Percentiles rank a stretch among this genome's conserved stretches.
Evolutionary conservation across 2,797 vertebrate genomes (phyloP).

Genomic region (Melanotaenia nigrans): DNA sequence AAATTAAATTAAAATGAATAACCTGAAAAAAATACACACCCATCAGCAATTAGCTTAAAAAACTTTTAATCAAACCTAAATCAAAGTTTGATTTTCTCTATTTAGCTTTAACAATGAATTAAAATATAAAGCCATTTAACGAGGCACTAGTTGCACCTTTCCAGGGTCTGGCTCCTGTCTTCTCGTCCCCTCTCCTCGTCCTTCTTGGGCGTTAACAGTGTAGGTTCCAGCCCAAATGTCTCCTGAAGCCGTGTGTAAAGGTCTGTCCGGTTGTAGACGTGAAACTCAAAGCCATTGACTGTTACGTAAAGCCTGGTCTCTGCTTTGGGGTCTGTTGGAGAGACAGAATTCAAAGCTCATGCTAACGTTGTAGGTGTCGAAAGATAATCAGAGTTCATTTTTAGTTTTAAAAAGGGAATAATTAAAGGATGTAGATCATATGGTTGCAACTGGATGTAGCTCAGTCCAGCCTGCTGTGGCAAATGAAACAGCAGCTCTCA

Average conservation of each 20-base stretch:
- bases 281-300: constrained; percentile 97
- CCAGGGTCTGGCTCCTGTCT: constrained; percentile 84
- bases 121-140: not conserved
- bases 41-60: no score
- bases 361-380: no score
- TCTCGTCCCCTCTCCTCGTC: constrained; percentile 89
- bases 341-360: not conserved
- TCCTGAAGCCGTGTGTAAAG: constrained; percentile 94
- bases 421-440: not conserved
- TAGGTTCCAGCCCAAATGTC: constrained; percentile 95
- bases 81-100: no score
- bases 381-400: no score
- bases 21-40: no score
- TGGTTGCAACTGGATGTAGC: no score
- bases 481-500: no score
- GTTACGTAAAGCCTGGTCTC: constrained; percentile 97
- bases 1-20: no score
- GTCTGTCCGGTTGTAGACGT: constrained; percentile 96
- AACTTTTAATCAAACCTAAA: no score
- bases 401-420: not conserved
- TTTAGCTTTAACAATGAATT: not conserved
- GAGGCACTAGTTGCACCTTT: constrained; percentile 82
- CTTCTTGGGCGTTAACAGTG: constrained; percentile 87
- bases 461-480: no score
- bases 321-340: constrained; percentile 91